These are phyloP conservation scores for Diarsia mendica DNA, from an alignment of 2,888 invertebrate genomes.

Conservation along the genomic window DNA sequence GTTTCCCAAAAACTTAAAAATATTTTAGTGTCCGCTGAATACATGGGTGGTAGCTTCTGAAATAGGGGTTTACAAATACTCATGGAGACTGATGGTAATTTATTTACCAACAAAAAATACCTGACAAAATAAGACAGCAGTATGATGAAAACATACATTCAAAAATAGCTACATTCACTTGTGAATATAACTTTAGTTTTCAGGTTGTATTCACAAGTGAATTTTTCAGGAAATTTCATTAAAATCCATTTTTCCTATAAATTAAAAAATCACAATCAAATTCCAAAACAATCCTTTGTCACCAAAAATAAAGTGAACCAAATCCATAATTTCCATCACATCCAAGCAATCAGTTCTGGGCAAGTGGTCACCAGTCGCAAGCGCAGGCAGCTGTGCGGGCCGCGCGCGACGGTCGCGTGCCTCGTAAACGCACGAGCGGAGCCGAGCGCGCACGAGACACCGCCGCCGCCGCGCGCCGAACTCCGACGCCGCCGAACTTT, in stretches of 20 bases:
- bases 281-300: neutral
- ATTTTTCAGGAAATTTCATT: neutral
- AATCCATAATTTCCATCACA: constrained; percentile 65
- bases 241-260: no score
- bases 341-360: constrained; percentile 82
- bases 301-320: constrained; percentile 34
- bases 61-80: constrained; percentile 30
- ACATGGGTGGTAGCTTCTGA: constrained; percentile 28
- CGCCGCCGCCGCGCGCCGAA: constrained; percentile 60
- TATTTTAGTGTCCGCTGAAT: constrained; percentile 37
- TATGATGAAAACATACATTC: neutral
- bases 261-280: no score
- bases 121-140: neutral
- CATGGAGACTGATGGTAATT: neutral
- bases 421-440: constrained; percentile 81
- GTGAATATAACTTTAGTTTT: no score
- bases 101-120: neutral
- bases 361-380: constrained; percentile 75
- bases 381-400: constrained; percentile 74
- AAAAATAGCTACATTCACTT: neutral
- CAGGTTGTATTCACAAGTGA: no score
- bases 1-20: constrained; percentile 55
- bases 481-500: constrained; percentile 57
- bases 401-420: constrained; percentile 86
- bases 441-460: constrained; percentile 78